These are phyloP conservation scores for Mesitornis unicolor DNA, from an alignment of 2,113 vertebrate genomes.

Conservation along the genomic window DNA sequence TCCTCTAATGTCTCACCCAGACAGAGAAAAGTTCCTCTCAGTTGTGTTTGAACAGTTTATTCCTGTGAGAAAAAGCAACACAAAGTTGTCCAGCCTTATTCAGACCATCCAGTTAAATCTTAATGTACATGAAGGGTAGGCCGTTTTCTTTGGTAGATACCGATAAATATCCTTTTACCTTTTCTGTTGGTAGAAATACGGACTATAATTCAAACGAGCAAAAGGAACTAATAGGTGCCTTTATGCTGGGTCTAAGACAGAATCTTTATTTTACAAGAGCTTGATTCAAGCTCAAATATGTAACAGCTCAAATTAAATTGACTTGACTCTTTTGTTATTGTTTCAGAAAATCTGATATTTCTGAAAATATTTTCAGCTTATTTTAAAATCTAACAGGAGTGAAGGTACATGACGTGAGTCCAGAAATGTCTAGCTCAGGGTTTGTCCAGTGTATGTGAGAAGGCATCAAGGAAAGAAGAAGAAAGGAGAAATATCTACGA, in stretches of 20 bases:
- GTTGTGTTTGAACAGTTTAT: not conserved
- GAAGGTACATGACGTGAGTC: accelerated
- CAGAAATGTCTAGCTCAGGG: not conserved
- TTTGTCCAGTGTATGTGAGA: not conserved
- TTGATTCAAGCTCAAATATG: not conserved
- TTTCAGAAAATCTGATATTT: not conserved
- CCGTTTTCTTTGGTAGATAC: not conserved
- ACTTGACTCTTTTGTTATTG: not conserved
- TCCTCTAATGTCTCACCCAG: not conserved
- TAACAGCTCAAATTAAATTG: not conserved
- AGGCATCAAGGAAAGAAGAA: not conserved
- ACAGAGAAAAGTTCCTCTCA: not conserved
- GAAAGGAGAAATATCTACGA: not conserved
- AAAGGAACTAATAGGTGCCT: not conserved
- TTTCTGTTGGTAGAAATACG: not conserved
- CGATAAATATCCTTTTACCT: not conserved
- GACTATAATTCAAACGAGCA: not conserved
- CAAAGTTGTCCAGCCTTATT: not conserved
- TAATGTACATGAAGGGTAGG: not conserved
- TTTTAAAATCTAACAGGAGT: not conserved
- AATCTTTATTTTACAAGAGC: not conserved
- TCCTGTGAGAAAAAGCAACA: not conserved
- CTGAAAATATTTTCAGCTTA: not conserved
- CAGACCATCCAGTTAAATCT: not conserved
- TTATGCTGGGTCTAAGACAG: not conserved